Conservation (phyloP, 2,888 invertebrate species). For the Agapetus fuscipes region DNA sequence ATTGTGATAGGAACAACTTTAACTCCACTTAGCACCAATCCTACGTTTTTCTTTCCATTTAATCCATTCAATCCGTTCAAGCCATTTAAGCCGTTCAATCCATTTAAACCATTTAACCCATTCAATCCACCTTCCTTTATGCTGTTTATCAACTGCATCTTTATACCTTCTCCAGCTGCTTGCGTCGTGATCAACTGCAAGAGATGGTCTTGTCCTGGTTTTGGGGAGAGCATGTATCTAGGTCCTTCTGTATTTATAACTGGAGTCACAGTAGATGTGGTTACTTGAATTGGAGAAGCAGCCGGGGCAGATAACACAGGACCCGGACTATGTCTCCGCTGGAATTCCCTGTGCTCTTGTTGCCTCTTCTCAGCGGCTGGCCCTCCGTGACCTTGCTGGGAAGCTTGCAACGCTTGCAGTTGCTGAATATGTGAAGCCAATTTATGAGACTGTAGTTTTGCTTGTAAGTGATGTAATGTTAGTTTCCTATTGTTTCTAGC, state of each 20-base stretch:
- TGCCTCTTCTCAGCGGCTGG: conserved; percentile 25
- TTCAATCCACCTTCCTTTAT: conserved; percentile 21
- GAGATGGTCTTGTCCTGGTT: conserved; percentile 30
- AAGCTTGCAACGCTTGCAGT: conserved; percentile 48
- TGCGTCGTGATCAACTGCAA: conserved; percentile 35
- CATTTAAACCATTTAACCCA: conserved; percentile 17
- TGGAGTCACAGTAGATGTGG: conserved; percentile 39
- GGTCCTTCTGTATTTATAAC: conserved; percentile 38
- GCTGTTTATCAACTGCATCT: conserved; percentile 21
- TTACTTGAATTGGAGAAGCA: conserved; percentile 42
- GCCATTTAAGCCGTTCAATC: conserved; percentile 23
- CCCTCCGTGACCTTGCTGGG: conserved; percentile 24
- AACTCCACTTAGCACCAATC: conserved; percentile 56
- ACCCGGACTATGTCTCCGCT: conserved; percentile 20
- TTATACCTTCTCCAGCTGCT: conserved; percentile 24
- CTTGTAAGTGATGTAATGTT: conserved; percentile 56
- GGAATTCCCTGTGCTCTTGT: conserved; percentile 20
- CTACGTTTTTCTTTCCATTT: conserved; percentile 34
- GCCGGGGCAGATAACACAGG: conserved; percentile 30
- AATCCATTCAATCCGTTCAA: conserved; percentile 24
- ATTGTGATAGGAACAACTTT: conserved; percentile 44
- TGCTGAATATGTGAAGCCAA: conserved; percentile 47
- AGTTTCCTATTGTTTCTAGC: conserved; percentile 28
- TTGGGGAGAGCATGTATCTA: conserved; percentile 28
- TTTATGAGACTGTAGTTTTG: conserved; percentile 54